Conservation (phyloP, 1,140 invertebrate genomes). For the Nephotettix cincticeps region DNA sequence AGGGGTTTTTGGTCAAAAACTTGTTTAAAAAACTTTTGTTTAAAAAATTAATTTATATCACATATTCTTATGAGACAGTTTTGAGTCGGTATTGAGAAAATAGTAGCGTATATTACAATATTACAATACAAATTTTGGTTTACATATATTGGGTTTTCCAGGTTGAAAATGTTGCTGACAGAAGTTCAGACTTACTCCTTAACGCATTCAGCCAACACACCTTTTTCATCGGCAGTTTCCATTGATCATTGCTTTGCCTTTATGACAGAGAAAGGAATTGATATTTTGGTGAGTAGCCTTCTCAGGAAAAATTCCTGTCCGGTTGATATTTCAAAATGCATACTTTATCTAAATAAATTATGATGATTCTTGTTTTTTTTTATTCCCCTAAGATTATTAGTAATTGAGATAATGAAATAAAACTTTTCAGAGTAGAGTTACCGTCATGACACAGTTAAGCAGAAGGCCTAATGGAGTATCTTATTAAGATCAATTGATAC, state of each 20-base stretch:
- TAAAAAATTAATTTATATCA: no score
- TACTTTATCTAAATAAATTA: not conserved
- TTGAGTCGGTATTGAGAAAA: no score
- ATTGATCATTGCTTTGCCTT: constrained; percentile 37
- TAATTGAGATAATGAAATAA: not conserved
- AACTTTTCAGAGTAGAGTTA: not conserved
- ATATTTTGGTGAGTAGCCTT: constrained; percentile 36
- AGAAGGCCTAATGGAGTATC: not conserved
- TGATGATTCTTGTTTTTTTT: not conserved
- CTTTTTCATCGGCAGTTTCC: constrained; percentile 36
- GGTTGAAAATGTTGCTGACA: constrained; percentile 31
- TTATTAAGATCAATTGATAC: no score
- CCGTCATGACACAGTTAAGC: not conserved
- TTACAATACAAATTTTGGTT: no score
- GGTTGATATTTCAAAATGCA: not conserved
- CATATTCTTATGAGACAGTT: no score
- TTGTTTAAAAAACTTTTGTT: no score
- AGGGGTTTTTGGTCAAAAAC: no score
- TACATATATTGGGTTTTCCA: no score
- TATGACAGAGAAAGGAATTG: constrained; percentile 36
- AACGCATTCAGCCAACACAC: constrained; percentile 27
- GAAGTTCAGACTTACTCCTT: constrained; percentile 33
- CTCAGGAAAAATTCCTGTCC: not conserved
- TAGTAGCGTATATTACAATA: no score
- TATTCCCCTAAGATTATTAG: not conserved